Conservation (phyloP, 2,888 invertebrate genomes). For the Abrostola triplasia region DNA sequence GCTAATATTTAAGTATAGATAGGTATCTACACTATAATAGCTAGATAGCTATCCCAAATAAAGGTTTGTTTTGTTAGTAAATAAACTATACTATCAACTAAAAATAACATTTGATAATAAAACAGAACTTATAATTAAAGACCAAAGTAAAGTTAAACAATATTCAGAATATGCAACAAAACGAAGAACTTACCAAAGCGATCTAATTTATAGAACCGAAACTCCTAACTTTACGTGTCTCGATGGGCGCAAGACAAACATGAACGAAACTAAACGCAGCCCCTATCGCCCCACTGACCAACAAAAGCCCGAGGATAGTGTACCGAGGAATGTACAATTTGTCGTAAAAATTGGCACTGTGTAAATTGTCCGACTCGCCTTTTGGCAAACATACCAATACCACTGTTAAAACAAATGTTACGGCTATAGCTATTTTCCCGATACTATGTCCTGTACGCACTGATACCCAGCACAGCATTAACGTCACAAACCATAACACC, state of each 20-base stretch:
- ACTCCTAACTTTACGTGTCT: conserved; percentile 74
- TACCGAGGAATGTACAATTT: conserved; percentile 74
- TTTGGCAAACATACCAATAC: conserved; percentile 89
- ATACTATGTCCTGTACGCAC: conserved; percentile 90
- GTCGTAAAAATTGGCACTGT: conserved; percentile 85
- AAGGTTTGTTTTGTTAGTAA: background rate
- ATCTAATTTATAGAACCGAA: conserved; percentile 68
- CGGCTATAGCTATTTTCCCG: conserved; percentile 88
- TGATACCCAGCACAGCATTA: conserved; percentile 90
- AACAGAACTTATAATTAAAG: background rate
- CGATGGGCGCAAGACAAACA: conserved; percentile 73
- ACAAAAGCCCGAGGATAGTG: conserved; percentile 67
- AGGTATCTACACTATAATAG: too few species aligned
- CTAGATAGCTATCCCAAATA: too few species aligned
- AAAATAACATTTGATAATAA: background rate
- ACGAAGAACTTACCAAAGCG: conserved; percentile 67
- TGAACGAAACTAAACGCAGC: conserved; percentile 71
- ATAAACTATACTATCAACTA: background rate
- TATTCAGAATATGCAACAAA: conserved; percentile 38
- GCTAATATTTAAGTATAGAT: too few species aligned
- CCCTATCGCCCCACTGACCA: conserved; percentile 69
- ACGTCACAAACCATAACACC: conserved; percentile 89
- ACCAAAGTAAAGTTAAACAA: background rate
- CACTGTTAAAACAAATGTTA: conserved; percentile 88
- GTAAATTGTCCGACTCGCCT: conserved; percentile 71